Evolutionary conservation across 2,888 invertebrate species (phyloP).

Genomic region (Stratiomys singularior): DNA sequence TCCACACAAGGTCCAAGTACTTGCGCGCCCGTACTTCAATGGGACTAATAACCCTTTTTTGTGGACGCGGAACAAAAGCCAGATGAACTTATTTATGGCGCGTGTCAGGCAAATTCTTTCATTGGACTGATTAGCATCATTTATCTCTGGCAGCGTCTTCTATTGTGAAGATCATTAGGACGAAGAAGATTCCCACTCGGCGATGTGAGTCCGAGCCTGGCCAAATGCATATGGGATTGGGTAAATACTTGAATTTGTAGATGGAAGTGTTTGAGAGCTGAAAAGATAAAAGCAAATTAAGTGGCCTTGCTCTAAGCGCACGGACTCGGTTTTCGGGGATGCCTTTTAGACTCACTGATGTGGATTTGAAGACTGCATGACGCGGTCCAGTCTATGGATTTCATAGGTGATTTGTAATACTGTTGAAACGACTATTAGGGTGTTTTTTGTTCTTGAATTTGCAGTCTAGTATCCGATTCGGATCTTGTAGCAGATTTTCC

Average conservation of each 20-base stretch:
- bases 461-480: too few relatives aligned
- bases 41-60: constrained; percentile 51
- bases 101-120: constrained; percentile 58
- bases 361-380: constrained; percentile 3
- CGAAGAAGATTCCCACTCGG: constrained; percentile 44
- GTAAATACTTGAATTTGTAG: background rate
- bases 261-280: constrained; percentile 14
- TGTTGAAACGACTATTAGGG: constrained; percentile 22
- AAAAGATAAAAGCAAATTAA: constrained; percentile 34
- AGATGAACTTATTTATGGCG: constrained; percentile 58
- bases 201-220: background rate
- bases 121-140: constrained; percentile 52
- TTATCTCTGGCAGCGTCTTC: constrained; percentile 50
- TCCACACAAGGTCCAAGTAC: too few relatives aligned
- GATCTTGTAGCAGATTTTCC: too few relatives aligned
- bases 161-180: constrained; percentile 47
- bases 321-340: background rate
- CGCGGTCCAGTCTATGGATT: background rate
- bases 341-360: constrained; percentile 25
- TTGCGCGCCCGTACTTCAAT: constrained; percentile 3
- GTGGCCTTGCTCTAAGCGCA: background rate
- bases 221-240: background rate
- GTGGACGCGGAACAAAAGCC: constrained; percentile 48
- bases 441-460: too few relatives aligned
- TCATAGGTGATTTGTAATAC: constrained; percentile 24